These are phyloP conservation scores for Dinocampus coccinellae DNA, from an alignment of 2,888 invertebrate genomes.

Conservation along the genomic window DNA sequence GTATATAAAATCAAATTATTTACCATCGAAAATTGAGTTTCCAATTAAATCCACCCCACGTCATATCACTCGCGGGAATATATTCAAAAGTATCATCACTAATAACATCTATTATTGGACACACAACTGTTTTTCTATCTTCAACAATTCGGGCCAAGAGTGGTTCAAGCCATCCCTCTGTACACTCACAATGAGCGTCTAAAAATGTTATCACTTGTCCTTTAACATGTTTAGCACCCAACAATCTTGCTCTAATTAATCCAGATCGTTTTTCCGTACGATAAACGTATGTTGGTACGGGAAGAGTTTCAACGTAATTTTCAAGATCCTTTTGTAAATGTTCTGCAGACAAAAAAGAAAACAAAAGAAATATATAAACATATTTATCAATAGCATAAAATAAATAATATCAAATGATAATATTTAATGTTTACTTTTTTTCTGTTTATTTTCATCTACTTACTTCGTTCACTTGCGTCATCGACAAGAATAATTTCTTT, in stretches of 20 bases:
- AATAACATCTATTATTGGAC: constrained; percentile 99
- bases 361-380: no score
- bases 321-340: constrained; percentile 91
- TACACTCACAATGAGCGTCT: constrained; percentile 98
- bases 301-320: constrained; percentile 87
- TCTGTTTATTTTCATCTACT: constrained; percentile 32
- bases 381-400: constrained; percentile 6
- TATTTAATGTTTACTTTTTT: background rate
- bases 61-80: constrained; percentile 98
- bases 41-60: constrained; percentile 99
- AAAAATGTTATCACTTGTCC: constrained; percentile 96
- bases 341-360: constrained; percentile 72
- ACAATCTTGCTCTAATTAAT: constrained; percentile 92
- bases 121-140: constrained; percentile 93
- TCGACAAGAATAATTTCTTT: constrained; percentile 98
- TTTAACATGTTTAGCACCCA: constrained; percentile 92
- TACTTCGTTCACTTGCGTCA: constrained; percentile 95
- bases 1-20: constrained; percentile 15
- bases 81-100: constrained; percentile 99
- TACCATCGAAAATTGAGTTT: constrained; percentile 98
- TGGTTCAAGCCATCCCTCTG: constrained; percentile 99
- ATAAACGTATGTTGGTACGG: constrained; percentile 88
- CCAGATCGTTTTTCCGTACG: constrained; percentile 95
- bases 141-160: constrained; percentile 91
- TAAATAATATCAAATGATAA: constrained; percentile 63